Evolutionary conservation across 2,113 vertebrate species (phyloP), one percentile per base, ranked within the genome.

Genomic region (Struthio camelus): DNA sequence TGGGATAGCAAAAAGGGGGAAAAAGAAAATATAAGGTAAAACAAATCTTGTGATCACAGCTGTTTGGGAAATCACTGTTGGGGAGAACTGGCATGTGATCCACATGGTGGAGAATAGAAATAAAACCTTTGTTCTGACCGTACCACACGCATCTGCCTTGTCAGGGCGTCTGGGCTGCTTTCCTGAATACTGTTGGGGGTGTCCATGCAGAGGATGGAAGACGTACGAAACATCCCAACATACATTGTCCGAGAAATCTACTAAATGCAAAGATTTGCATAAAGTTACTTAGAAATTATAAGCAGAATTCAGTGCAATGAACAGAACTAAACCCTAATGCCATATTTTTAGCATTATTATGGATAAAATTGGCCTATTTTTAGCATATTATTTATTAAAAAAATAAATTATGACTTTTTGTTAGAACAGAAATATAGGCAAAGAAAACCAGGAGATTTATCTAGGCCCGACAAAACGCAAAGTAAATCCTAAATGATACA

Each of bases 181-280:
- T 62, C 30, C 18, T 58, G 40, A 13, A 23, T 48, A 46, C 5
- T 59, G 34, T 6, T 2, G 51, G n/a, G 83, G 69, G 15, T 34
- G 20, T 64, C 7, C 0, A 0, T 5, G 25, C 17, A 73, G 23
- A 80, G 3, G 11, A 48, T 48, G n/a, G 64, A 82, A 28, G 3
- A 9, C 1, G 1, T 17, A 40, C 8, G 32, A 85, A 61, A 34
- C 8, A 30, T 7, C 42, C 10, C 70, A 72, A 27, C 25, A 48
- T n/a, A 9, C 58, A 24, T 2, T 9, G 22, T 38, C 51, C 38
- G 25, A 77, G 34, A 51, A 66, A 32, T 48, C 53, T 80, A 34
- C 17, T 1, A 0, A 11, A 9, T 69, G 6, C 48, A 56, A 80
- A 42, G 8, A 56, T 19, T 62, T 22, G 16, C 40, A 20, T 14